Base-by-base conservation (phyloP, 2,888 invertebrate species). In the Kuschelorhynchus macadamiae region DNA sequence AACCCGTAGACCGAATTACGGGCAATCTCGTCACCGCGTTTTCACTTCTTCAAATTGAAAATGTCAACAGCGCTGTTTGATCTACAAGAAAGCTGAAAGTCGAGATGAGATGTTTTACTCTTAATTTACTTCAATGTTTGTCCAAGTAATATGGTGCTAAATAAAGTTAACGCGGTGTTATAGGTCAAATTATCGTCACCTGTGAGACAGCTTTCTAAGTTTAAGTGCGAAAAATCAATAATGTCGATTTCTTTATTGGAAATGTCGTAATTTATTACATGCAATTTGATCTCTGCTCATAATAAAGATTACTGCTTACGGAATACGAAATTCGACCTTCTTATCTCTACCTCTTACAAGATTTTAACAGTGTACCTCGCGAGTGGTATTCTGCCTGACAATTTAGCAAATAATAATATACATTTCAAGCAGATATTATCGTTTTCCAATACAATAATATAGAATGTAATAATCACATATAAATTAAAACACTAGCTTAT, bases 11-110 rank as follows among this genome's bases (percentile, higher is more conserved):
- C 25, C 25, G 25, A 25, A 25, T 25, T 25, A 25, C 25, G 25
- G 7, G 7, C 25, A 7, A 25, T 3, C 25, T 25, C 7, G 25
- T 25, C 25, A 3, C 25, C 4, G 7, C 57, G 65, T 65, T 65
- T 65, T 65, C 65, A 65, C 65, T 65, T 60, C 52, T 57, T 59
- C 53, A 59, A 63, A 68, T 68, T 68, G 68, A 21, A 63, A 63
- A 59, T 63, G 63, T 68, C 68, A 68, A 68, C 44, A 60, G 30
- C n/a, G 18, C 32, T 68, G 57, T 68, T 68, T 68, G 68, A 63
- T 57, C 68, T 53, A 49, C 59, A 68, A 52, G 68, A 68, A 68
- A 68, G 68, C 59, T 57, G 59, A 63, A 61, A 68, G 59, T 63
- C 36, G 36, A 36, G 36, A 36, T 4, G 11, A 36, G 42, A 30